A percentile compares a stretch with the other conserved stretches of the same genome.
phyloP scores from a whole-genome alignment of 2,888 invertebrate genomes.

The Megaustenia siamemsis region DNA sequence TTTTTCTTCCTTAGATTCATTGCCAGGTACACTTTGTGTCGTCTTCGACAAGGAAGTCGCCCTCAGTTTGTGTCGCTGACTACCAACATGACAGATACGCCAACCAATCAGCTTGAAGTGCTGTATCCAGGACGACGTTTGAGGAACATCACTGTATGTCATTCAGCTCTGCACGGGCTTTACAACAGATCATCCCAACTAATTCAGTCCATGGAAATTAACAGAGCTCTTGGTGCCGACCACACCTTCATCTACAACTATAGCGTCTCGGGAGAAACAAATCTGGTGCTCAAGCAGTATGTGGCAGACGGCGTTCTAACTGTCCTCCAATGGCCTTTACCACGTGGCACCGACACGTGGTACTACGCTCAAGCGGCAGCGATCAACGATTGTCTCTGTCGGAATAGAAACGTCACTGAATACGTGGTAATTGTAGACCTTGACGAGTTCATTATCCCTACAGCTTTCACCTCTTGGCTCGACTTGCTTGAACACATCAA shows the following conservation, averaged over 20 bases:
- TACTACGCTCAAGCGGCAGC: slow-evolving; percentile 21
- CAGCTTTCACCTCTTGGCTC: neutral
- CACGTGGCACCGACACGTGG: neutral
- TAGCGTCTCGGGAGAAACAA: neutral
- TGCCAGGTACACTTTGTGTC: neutral
- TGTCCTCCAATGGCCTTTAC: slow-evolving; percentile 14
- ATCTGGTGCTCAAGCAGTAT: slow-evolving; percentile 22
- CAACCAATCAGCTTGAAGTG: neutral
- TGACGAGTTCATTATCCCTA: slow-evolving; percentile 23
- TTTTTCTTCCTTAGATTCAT: slow-evolving; percentile 10
- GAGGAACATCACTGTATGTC: slow-evolving; percentile 22
- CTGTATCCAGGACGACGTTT: neutral
- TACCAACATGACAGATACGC: neutral
- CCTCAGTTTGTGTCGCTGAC: slow-evolving; percentile 5
- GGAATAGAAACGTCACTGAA: slow-evolving; percentile 11
- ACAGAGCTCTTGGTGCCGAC: slow-evolving; percentile 19
- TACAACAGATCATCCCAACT: neutral
- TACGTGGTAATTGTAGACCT: slow-evolving; percentile 31
- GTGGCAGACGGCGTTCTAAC: slow-evolving; percentile 13
- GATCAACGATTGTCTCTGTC: slow-evolving; percentile 32
- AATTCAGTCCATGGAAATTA: slow-evolving; percentile 35
- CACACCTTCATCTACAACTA: slow-evolving; percentile 40
- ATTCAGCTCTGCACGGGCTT: neutral
- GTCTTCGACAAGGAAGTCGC: neutral
- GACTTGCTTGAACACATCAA: slow-evolving; percentile 16